Evolutionary conservation across 1,140 invertebrate genomes (phyloP).

Genomic region (Homarus americanus): DNA sequence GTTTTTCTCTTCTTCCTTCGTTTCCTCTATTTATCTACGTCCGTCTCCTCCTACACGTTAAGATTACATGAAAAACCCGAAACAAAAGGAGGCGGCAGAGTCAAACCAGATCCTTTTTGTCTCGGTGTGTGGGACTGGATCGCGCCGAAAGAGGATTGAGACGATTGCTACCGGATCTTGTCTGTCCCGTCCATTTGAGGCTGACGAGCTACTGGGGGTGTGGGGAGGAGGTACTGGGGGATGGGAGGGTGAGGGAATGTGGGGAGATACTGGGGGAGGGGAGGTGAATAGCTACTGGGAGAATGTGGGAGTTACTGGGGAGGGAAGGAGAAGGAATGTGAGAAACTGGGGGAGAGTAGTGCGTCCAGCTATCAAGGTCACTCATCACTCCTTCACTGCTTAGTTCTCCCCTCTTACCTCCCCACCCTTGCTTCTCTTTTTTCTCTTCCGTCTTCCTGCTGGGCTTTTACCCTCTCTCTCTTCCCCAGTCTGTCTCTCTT

Average conservation of each 20-base stretch:
- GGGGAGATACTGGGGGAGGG: too few relatives aligned
- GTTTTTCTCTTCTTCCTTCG: background rate
- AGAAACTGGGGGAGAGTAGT: too few relatives aligned
- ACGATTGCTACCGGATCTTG: conserved; percentile 39
- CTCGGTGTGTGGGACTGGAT: conserved; percentile 25
- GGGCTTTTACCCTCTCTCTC: background rate
- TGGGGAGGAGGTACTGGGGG: too few relatives aligned
- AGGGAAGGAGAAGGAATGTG: too few relatives aligned
- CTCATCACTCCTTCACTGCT: background rate
- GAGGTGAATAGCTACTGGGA: too few relatives aligned
- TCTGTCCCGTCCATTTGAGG: conserved; percentile 39
- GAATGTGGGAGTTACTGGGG: too few relatives aligned
- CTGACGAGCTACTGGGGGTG: conserved; percentile 25
- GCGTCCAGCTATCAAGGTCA: too few relatives aligned
- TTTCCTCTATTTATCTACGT: background rate
- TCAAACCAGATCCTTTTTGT: conserved; percentile 35
- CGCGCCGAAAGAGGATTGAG: conserved; percentile 41
- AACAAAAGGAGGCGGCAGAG: conserved; percentile 26
- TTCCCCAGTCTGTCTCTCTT: background rate
- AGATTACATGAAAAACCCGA: conserved; percentile 22
- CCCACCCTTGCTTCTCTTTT: too few relatives aligned
- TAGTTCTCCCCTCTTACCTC: too few relatives aligned
- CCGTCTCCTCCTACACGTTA: background rate
- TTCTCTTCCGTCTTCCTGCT: background rate
- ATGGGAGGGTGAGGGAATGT: background rate